Percentiles rank a stretch among this genome's conserved stretches.
These are phyloP conservation scores for Diplodus puntazzo DNA, from an alignment of 2,797 vertebrate genomes.

Conservation along the genomic window DNA sequence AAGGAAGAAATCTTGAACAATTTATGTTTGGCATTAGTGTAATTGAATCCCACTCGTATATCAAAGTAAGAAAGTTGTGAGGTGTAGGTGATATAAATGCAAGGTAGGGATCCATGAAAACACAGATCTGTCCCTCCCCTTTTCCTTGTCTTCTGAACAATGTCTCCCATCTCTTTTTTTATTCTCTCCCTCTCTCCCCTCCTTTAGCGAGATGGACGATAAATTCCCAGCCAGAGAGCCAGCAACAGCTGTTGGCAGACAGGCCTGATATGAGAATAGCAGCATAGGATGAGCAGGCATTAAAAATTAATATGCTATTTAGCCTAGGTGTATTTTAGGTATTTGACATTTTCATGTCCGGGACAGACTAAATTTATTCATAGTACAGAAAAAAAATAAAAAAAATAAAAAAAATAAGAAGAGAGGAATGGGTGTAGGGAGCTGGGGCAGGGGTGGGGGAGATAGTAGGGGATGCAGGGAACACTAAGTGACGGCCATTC, in stretches of 20 bases:
- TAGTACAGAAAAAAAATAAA: slow-evolving; percentile 84
- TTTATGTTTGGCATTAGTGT: slow-evolving; percentile 86
- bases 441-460: slow-evolving; percentile 30
- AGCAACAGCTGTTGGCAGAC: slow-evolving; percentile 92
- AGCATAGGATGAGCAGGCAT: slow-evolving; percentile 91
- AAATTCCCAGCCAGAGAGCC: slow-evolving; percentile 88
- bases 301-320: slow-evolving; percentile 93
- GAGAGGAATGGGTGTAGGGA: slow-evolving; percentile 61
- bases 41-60: slow-evolving; percentile 82
- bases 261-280: slow-evolving; percentile 92
- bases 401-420: slow-evolving; percentile 70
- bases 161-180: slow-evolving; percentile 74
- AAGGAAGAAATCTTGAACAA: slow-evolving; percentile 74
- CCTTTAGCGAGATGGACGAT: slow-evolving; percentile 87
- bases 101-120: slow-evolving; percentile 80
- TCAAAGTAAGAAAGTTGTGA: slow-evolving; percentile 75
- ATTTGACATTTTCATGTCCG: slow-evolving; percentile 93
- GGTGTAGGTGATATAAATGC: slow-evolving; percentile 73
- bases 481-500: slow-evolving; percentile 77
- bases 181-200: slow-evolving; percentile 73
- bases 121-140: slow-evolving; percentile 68
- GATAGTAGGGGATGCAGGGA: slow-evolving; percentile 49
- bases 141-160: slow-evolving; percentile 78
- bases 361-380: slow-evolving; percentile 91
- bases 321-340: slow-evolving; percentile 93